phyloP scores from a whole-genome alignment of 2,888 invertebrate species.

The Chelonus formosanus region DNA sequence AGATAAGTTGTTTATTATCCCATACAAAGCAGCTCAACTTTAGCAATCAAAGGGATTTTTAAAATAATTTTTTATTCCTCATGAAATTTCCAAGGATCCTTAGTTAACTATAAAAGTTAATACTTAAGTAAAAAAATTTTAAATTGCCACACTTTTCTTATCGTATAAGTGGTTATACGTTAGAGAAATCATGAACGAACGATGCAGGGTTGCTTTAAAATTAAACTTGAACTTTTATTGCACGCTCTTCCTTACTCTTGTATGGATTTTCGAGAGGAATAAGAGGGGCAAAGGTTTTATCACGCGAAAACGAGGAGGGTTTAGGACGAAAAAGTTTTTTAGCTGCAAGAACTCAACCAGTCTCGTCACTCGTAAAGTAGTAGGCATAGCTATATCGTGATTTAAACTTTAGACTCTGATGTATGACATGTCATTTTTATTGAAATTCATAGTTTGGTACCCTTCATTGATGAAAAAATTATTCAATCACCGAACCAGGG shows the following conservation, averaged over 20 bases:
- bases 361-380: too few relatives aligned
- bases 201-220: constrained; percentile 35
- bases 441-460: constrained; percentile 16
- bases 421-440: constrained; percentile 25
- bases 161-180: constrained; percentile 17
- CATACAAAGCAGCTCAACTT: neutral
- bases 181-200: constrained; percentile 38
- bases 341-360: neutral
- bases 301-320: constrained; percentile 24
- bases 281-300: constrained; percentile 17
- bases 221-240: constrained; percentile 41
- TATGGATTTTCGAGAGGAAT: constrained; percentile 7
- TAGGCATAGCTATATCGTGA: neutral
- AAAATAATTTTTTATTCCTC: neutral
- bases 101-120: constrained; percentile 30
- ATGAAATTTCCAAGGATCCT: neutral
- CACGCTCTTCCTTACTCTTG: constrained; percentile 16
- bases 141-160: constrained; percentile 17
- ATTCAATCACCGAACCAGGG: constrained; percentile 20
- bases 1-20: constrained; percentile 14
- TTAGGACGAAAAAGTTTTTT: constrained; percentile 19
- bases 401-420: constrained; percentile 13
- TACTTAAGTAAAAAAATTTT: constrained; percentile 34
- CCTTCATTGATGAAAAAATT: constrained; percentile 4
- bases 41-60: neutral